Evolutionary conservation across 2,888 invertebrate genomes (phyloP).

Genomic region (Quadriops clusia): DNA sequence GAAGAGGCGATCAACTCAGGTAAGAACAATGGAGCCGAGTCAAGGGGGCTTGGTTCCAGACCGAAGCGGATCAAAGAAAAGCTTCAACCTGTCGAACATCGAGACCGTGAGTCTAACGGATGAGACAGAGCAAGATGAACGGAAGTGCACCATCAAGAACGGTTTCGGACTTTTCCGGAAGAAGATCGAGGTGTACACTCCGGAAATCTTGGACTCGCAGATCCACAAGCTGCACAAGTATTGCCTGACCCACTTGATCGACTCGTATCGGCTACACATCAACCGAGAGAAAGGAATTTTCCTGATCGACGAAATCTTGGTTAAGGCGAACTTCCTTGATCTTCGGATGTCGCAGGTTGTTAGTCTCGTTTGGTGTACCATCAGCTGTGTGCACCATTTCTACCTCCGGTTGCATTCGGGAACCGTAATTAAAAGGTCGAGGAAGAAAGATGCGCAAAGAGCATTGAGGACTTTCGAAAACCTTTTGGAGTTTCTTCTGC

Average conservation of each 20-base stretch:
- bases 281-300: constrained; percentile 21
- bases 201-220: constrained; percentile 10
- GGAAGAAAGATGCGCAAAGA: constrained; percentile 18
- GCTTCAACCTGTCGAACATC: no score
- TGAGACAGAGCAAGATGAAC: no score
- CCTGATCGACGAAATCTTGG: constrained; percentile 1
- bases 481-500: constrained; percentile 20
- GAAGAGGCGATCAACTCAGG: no score
- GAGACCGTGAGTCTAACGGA: no score
- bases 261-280: constrained; percentile 22
- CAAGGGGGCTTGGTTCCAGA: no score
- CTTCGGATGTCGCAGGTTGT: constrained; percentile 16
- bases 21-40: no score
- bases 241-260: constrained; percentile 22
- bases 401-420: constrained; percentile 21
- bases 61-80: no score
- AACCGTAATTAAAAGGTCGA: constrained; percentile 1
- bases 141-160: no score
- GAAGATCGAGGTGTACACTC: constrained; percentile 7
- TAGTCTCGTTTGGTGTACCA: constrained; percentile 26
- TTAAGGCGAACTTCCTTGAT: constrained; percentile 9
- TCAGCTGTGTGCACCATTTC: constrained; percentile 32
- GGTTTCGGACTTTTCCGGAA: constrained; percentile 1
- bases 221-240: constrained; percentile 16
- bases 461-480: constrained; percentile 23